These are phyloP conservation scores for Eupithecia subfuscata DNA, from an alignment of 2,888 invertebrate genomes.

Conservation along the genomic window DNA sequence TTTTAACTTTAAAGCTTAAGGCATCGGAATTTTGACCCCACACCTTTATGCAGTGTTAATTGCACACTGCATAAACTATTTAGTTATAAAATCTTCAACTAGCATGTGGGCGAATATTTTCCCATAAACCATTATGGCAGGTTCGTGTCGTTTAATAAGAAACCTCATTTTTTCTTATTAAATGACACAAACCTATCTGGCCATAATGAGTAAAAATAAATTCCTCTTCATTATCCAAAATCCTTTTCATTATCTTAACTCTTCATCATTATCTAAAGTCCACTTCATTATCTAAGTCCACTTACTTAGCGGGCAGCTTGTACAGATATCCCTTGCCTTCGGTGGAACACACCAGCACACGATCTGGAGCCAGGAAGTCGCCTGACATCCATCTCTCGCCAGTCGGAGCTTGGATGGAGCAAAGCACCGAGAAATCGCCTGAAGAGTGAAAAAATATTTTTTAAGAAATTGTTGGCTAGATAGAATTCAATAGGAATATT, in stretches of 20 bases:
- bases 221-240: too few relatives aligned
- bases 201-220: background rate
- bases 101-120: background rate
- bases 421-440: conserved; percentile 97
- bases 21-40: background rate
- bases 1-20: background rate
- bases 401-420: conserved; percentile 94
- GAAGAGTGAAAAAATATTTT: conserved; percentile 50
- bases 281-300: background rate
- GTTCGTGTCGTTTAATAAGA: background rate
- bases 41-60: background rate
- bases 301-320: conserved; percentile 97
- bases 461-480: too few relatives aligned
- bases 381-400: conserved; percentile 98
- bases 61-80: too few relatives aligned
- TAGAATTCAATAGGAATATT: too few relatives aligned
- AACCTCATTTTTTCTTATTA: background rate
- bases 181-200: background rate
- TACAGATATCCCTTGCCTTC: conserved; percentile 98
- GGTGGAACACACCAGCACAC: conserved; percentile 97
- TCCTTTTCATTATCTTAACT: background rate
- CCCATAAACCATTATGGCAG: background rate
- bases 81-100: background rate
- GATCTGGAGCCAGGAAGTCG: conserved; percentile 95
- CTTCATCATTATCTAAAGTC: background rate